Evolutionary conservation across 1,140 invertebrate genomes (phyloP), one percentile per base, ranked within the genome.

Genomic region (Diuraphis noxia): DNA sequence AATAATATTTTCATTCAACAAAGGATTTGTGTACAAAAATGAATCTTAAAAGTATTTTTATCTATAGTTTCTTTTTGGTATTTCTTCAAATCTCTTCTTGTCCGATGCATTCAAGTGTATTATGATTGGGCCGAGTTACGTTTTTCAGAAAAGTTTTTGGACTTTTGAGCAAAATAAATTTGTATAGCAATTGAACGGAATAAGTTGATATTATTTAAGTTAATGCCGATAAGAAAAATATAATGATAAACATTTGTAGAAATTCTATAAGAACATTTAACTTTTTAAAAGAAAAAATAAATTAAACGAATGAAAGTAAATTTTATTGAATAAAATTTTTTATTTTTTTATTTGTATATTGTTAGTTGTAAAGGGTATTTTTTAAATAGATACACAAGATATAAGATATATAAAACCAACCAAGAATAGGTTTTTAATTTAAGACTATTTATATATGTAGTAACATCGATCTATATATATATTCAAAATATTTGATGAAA

Each of bases 1-100:
- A 72, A 72, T n/a, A 72, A 72, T 72, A 72, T 72, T 72, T 72
- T n/a, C 13, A 13, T 72, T 72, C 56, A 13, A 72, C 56, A 72
- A 72, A 72, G n/a, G 56, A 63, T 63, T 72, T 72, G 56, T 72
- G 56, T 72, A 72, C 56, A 72, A 72, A 72, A 72, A 72, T 72
- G 56, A 72, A 72, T n/a, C n/a, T 13, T 72, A 17, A 72, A 63
- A 72, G 56, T 72, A 72, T 72, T 63, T 4, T 63, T 72, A 72
- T 72, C 56, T 72, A 19, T n/a, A 72, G 30, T 72, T 72, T n/a
- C 30, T 17, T 72, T 72, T 72, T n/a, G 30, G 56, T 72, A 72
- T 72, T 72, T 72, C 56, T 72, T 72, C 30, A 72, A 72, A 72
- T 72, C 56, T 72, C 56, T 72, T 19, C 56, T 72, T 72, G 30